Evolutionary conservation across 1,140 invertebrate species (phyloP).

Genomic region (Trinorchestia longiramus): DNA sequence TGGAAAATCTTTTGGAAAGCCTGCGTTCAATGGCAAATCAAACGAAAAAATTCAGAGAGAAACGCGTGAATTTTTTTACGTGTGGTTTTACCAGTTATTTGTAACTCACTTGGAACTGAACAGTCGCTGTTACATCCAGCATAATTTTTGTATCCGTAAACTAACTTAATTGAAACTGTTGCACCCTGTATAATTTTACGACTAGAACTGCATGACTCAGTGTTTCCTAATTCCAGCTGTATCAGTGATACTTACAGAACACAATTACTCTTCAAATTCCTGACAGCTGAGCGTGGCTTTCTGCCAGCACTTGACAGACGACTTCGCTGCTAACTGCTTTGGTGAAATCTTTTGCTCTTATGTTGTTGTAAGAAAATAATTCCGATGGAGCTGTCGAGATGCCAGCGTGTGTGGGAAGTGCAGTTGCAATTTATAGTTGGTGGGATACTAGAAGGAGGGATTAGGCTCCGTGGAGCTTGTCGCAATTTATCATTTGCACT

Average conservation of each 20-base stretch:
- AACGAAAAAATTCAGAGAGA: no score
- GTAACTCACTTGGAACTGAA: neutral
- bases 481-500: neutral
- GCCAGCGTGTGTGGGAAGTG: neutral
- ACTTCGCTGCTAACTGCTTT: neutral
- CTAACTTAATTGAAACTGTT: no score
- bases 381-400: slow-evolving; percentile 5
- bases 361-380: neutral
- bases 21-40: no score
- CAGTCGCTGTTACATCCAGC: neutral
- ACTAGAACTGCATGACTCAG: neutral
- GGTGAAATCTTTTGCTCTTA: neutral
- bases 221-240: neutral
- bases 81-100: no score
- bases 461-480: neutral
- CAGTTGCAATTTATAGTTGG: neutral
- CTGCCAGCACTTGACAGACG: neutral
- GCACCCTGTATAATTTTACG: no score
- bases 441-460: neutral
- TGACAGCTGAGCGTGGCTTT: neutral
- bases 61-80: no score
- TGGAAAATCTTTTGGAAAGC: no score
- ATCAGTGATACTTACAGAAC: neutral
- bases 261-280: neutral
- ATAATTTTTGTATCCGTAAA: no score